Evolutionary conservation across 2,888 invertebrate species (phyloP), one percentile per base, ranked within the genome.

Genomic region (Tethea ocularis): DNA sequence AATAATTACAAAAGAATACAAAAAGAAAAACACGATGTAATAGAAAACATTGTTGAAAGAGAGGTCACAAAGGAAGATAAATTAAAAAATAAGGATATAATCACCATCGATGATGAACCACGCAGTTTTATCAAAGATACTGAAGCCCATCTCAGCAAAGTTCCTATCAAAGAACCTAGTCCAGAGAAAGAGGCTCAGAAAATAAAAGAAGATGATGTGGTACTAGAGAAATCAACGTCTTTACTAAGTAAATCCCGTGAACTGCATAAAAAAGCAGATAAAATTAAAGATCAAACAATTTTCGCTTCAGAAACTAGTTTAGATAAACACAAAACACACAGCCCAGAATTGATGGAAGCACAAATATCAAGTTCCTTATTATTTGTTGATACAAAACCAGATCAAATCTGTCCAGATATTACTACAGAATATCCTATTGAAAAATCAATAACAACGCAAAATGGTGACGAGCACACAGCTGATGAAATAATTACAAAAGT

Each of bases 91-190:
- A 66, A 15, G 61, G 61, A 58, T 29, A 63, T 61, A 51, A 59
- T 69, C 76, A 75, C 81, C 79, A 82, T 84, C 79, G 83, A 83
- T 72, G 66, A 58, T 29, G 64, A 69, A 59, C 57, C 54, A 54
- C 61, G 59, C 36, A 68, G 61, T 29, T 58, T 83, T 75, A 66
- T 85, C 20, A 83, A 64, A 77, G 84, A 77, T 72, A 70, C 69
- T 75, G 78, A 73, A 62, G 63, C 62, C 62, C 57, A 66, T 74
- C 79, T 84, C 80, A 67, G 70, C 72, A 71, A 82, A 78, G 78
- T 77, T 78, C 77, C 77, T 69, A 74, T 76, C 63, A 82, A 84
- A 77, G 85, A 87, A 80, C 71, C 78, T 65, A 75, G 77, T 68
- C 64, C 72, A 64, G 83, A 85, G 69, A 80, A 79, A 72, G 73